These are phyloP conservation scores for Vireo griseus DNA, from an alignment of 2,797 vertebrate genomes.

Conservation along the genomic window DNA sequence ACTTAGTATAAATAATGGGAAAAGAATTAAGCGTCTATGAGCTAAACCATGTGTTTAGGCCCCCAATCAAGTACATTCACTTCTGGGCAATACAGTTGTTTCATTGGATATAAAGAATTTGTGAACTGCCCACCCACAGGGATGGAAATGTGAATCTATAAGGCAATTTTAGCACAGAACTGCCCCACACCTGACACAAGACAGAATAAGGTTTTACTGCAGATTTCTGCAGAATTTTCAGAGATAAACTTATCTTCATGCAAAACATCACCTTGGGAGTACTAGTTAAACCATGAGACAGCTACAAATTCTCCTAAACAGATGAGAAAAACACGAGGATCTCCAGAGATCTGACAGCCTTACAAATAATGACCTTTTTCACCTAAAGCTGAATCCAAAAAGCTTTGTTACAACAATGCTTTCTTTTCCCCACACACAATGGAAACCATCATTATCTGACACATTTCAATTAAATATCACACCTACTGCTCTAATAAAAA, in stretches of 20 bases:
- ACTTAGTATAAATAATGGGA: rapidly evolving
- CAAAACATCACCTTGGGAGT: not conserved
- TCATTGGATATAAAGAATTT: not conserved
- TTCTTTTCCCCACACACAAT: rapidly evolving
- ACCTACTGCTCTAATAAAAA: constrained; percentile 26
- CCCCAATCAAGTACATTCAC: not conserved
- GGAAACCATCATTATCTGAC: not conserved
- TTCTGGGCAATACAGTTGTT: not conserved
- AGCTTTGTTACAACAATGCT: not conserved
- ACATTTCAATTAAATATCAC: not conserved
- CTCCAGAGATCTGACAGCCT: not conserved
- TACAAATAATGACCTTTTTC: not conserved
- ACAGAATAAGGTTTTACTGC: not conserved
- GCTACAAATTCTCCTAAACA: not conserved
- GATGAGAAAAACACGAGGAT: not conserved
- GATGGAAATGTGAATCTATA: not conserved
- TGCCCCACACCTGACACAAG: not conserved
- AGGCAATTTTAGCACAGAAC: not conserved
- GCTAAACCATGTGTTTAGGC: not conserved
- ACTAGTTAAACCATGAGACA: not conserved
- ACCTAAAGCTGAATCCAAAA: not conserved
- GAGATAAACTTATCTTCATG: not conserved
- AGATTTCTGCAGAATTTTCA: not conserved
- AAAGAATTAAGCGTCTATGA: not conserved
- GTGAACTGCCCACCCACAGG: not conserved